Evolutionary conservation across 2,888 invertebrate genomes (phyloP).

Genomic region (Melipona beecheii): DNA sequence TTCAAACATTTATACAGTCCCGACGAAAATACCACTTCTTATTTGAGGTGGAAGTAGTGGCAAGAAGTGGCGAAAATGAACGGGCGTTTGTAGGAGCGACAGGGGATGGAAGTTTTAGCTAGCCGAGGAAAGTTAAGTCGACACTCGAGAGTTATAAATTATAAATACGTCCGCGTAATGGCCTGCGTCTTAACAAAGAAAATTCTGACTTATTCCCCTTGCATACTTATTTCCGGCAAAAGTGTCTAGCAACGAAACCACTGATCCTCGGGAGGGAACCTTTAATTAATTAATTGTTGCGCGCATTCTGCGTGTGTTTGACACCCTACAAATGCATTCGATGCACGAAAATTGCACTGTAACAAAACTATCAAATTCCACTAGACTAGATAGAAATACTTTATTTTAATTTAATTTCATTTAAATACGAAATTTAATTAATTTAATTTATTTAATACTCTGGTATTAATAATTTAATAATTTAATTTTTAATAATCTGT

Average conservation of each 20-base stretch:
- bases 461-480: too few species aligned
- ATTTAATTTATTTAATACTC: too few species aligned
- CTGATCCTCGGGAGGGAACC: too few species aligned
- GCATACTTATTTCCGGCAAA: not conserved
- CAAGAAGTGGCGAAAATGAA: not conserved
- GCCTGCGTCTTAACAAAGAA: not conserved
- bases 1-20: not conserved
- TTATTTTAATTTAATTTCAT: too few species aligned
- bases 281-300: too few species aligned
- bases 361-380: too few species aligned
- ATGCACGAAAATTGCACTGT: too few species aligned
- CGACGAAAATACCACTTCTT: not conserved
- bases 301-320: too few species aligned
- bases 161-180: not conserved
- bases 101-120: not conserved
- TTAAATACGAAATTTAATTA: too few species aligned
- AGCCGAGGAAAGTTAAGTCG: not conserved
- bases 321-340: too few species aligned
- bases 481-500: not conserved
- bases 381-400: too few species aligned
- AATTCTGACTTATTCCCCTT: not conserved
- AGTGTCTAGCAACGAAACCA: too few species aligned
- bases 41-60: not conserved
- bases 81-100: not conserved
- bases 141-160: constrained; percentile 5